Conservation (phyloP, 2,888 invertebrate genomes). For the Crioceris asparagi region DNA sequence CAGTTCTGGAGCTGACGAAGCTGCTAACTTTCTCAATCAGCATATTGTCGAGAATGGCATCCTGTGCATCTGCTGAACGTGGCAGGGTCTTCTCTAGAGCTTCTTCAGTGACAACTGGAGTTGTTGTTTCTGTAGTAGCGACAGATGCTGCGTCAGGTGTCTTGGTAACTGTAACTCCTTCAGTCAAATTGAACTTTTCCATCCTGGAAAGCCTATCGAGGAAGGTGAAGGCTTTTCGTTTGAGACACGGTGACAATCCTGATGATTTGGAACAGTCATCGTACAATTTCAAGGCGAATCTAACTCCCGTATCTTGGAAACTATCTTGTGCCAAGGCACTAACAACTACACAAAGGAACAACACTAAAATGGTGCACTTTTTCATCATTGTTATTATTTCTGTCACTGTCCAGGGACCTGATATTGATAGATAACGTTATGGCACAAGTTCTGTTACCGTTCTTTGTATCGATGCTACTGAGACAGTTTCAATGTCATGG, state of each 20-base stretch:
- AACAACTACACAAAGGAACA: constrained; percentile 27
- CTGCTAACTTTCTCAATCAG: constrained; percentile 59
- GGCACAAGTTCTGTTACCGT: too few species aligned
- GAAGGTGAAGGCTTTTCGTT: constrained; percentile 71
- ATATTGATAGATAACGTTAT: too few species aligned
- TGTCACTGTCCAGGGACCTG: constrained; percentile 23
- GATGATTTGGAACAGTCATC: constrained; percentile 65
- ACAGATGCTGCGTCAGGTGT: constrained; percentile 38
- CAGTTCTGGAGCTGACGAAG: constrained; percentile 62
- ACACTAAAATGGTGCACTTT: constrained; percentile 32
- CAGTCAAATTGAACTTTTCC: constrained; percentile 50
- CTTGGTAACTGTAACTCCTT: constrained; percentile 58
- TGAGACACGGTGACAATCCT: constrained; percentile 63
- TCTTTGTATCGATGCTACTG: too few species aligned
- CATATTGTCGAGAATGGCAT: constrained; percentile 56
- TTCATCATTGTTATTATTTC: constrained; percentile 22
- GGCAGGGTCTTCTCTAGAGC: constrained; percentile 60
- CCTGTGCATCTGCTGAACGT: constrained; percentile 49
- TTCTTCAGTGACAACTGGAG: constrained; percentile 51
- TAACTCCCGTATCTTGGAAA: constrained; percentile 48
- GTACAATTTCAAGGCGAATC: constrained; percentile 58
- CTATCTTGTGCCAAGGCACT: constrained; percentile 28
- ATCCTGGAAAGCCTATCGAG: constrained; percentile 65
- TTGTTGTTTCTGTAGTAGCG: constrained; percentile 45
- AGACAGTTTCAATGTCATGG: too few species aligned